Conservation (phyloP, 2,113 vertebrate species). For the Sitta europaea region DNA sequence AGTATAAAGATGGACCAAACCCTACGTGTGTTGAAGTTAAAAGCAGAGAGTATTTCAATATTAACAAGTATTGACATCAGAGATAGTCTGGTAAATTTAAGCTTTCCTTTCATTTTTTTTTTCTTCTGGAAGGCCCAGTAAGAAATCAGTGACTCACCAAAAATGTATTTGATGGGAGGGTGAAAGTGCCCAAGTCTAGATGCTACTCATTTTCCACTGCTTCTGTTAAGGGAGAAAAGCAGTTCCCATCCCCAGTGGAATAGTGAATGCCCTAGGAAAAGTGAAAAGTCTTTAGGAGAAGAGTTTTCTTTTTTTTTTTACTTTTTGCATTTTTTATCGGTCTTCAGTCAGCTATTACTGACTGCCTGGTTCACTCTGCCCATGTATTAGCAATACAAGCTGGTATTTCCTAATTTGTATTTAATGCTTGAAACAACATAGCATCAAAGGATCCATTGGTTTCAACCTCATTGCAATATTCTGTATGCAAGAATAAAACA, state of each 20-base stretch:
- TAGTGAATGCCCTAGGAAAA: not conserved
- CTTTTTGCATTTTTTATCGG: not conserved
- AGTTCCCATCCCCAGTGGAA: not conserved
- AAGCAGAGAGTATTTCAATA: not conserved
- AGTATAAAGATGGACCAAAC: not conserved
- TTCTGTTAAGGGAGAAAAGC: not conserved
- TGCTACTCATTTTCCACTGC: not conserved
- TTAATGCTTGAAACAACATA: not conserved
- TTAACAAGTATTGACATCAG: not conserved
- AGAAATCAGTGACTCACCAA: not conserved
- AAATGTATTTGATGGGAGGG: not conserved
- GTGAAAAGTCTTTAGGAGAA: not conserved
- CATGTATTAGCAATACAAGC: not conserved
- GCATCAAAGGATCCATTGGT: accelerated
- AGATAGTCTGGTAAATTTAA: not conserved
- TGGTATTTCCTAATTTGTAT: not conserved
- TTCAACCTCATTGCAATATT: not conserved
- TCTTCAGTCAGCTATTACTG: not conserved
- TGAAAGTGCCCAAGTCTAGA: not conserved
- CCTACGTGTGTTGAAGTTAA: not conserved
- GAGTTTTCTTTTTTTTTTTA: not conserved
- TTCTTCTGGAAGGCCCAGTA: not conserved
- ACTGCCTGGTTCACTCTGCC: not conserved
- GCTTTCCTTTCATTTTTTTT: not conserved
- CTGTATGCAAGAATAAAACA: not conserved